Evolutionary conservation across 2,888 invertebrate genomes (phyloP).

Genomic region (Ochlodes sylvanus): DNA sequence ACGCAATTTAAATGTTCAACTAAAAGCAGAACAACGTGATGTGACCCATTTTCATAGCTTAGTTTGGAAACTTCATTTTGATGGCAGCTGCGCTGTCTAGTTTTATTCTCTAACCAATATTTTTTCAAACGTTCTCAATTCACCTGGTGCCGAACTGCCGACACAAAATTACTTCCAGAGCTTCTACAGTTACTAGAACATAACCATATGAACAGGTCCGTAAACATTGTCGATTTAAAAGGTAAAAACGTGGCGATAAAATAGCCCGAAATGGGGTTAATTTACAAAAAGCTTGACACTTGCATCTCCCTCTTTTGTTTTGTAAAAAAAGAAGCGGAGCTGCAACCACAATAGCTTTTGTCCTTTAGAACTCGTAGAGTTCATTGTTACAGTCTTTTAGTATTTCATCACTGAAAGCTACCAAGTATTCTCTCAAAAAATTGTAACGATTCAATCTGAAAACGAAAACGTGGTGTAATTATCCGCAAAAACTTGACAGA

Average conservation of each 20-base stretch:
- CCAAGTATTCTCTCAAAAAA: conserved; percentile 9
- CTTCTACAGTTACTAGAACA: no score
- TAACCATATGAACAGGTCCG: neutral
- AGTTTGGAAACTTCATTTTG: neutral
- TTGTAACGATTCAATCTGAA: conserved; percentile 23
- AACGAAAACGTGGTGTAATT: conserved; percentile 31
- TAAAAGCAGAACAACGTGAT: neutral
- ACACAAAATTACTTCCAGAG: no score
- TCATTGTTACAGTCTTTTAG: conserved; percentile 3
- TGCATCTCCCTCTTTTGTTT: conserved; percentile 19
- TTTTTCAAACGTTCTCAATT: neutral
- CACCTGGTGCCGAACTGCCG: neutral
- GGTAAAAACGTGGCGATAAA: neutral
- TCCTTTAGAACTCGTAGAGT: conserved; percentile 1
- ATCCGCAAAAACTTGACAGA: conserved; percentile 23
- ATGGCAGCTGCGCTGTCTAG: neutral
- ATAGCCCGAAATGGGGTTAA: conserved; percentile 13
- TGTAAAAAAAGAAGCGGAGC: neutral
- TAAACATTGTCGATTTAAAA: neutral
- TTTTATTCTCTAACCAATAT: neutral
- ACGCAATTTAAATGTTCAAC: neutral
- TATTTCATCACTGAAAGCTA: neutral
- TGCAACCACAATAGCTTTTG: conserved; percentile 23
- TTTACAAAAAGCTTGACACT: conserved; percentile 20
- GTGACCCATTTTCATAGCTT: neutral